Percentiles rank a stretch among this genome's conserved stretches.
Conservation (phyloP, 2,888 invertebrate species). For the Drosophila quinaria region DNA sequence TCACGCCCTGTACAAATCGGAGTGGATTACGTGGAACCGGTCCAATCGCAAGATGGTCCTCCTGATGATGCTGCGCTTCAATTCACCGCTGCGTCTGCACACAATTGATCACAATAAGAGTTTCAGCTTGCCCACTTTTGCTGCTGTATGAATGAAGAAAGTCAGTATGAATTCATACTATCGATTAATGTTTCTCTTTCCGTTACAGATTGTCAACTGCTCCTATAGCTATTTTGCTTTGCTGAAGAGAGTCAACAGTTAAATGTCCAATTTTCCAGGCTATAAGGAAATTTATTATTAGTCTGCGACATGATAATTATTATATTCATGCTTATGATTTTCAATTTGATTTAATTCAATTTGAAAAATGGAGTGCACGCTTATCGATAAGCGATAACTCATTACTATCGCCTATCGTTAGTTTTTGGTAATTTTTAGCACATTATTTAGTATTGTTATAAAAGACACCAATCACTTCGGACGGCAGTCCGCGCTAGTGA, state of each 20-base stretch:
- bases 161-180: rapidly evolving
- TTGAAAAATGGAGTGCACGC: no score
- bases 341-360: no score
- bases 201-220: constrained; percentile 70
- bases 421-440: background rate
- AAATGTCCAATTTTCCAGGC: constrained; percentile 5
- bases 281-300: no score
- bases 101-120: constrained; percentile 72
- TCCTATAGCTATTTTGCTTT: constrained; percentile 81
- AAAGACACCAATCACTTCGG: constrained; percentile 14
- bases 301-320: no score
- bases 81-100: constrained; percentile 59
- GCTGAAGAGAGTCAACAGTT: constrained; percentile 75
- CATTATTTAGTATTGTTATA: constrained; percentile 1
- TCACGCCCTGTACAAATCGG: constrained; percentile 60
- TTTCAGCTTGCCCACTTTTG: constrained; percentile 75
- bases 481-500: no score
- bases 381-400: constrained; percentile 30
- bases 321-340: no score
- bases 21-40: constrained; percentile 61
- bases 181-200: background rate
- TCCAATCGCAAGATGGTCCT: constrained; percentile 49
- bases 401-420: background rate
- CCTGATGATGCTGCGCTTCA: constrained; percentile 39
- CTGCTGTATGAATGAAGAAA: constrained; percentile 72